phyloP scores from a whole-genome alignment of 2,888 invertebrate genomes.

The Globia sparganii region DNA sequence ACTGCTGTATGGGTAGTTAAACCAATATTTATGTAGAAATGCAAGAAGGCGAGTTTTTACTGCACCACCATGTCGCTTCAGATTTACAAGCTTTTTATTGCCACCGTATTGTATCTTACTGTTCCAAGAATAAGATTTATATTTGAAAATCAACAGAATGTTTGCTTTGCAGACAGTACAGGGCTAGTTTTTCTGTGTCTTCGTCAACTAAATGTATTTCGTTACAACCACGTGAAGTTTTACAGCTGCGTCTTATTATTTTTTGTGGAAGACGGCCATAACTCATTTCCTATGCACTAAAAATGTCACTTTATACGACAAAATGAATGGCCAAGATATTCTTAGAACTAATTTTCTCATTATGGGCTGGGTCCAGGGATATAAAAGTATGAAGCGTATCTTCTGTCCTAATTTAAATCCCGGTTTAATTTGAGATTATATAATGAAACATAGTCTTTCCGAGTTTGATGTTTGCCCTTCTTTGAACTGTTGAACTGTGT shows the following conservation, averaged over 20 bases:
- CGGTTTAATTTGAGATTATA: conserved; percentile 12
- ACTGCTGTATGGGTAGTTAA: conserved; percentile 72
- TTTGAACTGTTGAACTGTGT: conserved; percentile 46
- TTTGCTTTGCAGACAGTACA: conserved; percentile 55
- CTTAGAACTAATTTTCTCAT: conserved; percentile 67
- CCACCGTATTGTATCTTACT: conserved; percentile 58
- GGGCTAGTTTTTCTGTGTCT: conserved; percentile 76
- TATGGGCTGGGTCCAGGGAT: conserved; percentile 32
- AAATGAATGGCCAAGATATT: conserved; percentile 72
- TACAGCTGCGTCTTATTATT: conserved; percentile 78
- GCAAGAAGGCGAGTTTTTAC: conserved; percentile 80
- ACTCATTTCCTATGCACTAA: conserved; percentile 78
- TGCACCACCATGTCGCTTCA: conserved; percentile 70
- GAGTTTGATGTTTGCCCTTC: conserved; percentile 38
- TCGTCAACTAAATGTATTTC: conserved; percentile 75
- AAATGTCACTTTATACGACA: conserved; percentile 73
- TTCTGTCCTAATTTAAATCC: conserved; percentile 29
- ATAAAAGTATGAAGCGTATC: conserved; percentile 9
- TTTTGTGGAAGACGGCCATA: conserved; percentile 70
- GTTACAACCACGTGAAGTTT: conserved; percentile 77
- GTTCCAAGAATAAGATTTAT: conserved; percentile 57
- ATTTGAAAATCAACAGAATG: conserved; percentile 54
- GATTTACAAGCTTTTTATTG: conserved; percentile 65
- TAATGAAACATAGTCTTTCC: conserved; percentile 16
- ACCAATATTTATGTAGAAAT: conserved; percentile 84